These are phyloP conservation scores for Drosophila phalerata DNA, from an alignment of 2,888 invertebrate species.

Conservation along the genomic window DNA sequence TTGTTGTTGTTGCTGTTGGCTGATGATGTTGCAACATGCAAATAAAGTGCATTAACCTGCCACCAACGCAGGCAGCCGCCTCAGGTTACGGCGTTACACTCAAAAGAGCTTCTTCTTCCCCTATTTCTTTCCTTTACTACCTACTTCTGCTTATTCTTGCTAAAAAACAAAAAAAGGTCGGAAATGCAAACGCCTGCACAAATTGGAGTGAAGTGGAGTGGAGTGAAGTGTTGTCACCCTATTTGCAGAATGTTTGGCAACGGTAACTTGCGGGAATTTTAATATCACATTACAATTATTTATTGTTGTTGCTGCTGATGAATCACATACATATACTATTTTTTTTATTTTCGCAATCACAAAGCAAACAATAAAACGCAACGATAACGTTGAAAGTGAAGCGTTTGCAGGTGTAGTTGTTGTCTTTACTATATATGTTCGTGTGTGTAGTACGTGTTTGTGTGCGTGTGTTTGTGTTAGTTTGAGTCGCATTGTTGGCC, in stretches of 20 bases:
- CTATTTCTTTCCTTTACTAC: conserved; percentile 13
- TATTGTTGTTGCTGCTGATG: conserved; percentile 39
- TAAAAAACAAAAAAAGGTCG: conserved; percentile 37
- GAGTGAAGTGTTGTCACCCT: conserved; percentile 36
- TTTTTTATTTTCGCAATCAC: conserved; percentile 72
- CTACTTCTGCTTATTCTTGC: conserved; percentile 51
- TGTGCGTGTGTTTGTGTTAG: conserved; percentile 16
- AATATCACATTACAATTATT: conserved; percentile 61
- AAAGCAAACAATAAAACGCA: conserved; percentile 72
- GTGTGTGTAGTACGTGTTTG: conserved; percentile 19
- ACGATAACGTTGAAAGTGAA: conserved; percentile 81
- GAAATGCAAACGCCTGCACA: conserved; percentile 75
- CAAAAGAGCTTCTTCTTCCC: conserved; percentile 17
- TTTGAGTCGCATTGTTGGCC: conserved; percentile 54
- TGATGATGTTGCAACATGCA: conserved; percentile 37
- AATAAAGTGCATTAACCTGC: conserved; percentile 76
- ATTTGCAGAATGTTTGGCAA: conserved; percentile 37
- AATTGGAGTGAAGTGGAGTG: conserved; percentile 25
- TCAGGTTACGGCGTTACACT: conserved; percentile 71
- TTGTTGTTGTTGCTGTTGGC: conserved; percentile 9
- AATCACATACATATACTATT: conserved; percentile 51
- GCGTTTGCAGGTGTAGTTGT: conserved; percentile 66
- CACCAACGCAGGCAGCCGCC: conserved; percentile 42
- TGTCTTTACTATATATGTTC: conserved; percentile 14
- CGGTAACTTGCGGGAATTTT: conserved; percentile 61